phyloP scores from a whole-genome alignment of 2,888 invertebrate species.

The Coenonympha glycerion region DNA sequence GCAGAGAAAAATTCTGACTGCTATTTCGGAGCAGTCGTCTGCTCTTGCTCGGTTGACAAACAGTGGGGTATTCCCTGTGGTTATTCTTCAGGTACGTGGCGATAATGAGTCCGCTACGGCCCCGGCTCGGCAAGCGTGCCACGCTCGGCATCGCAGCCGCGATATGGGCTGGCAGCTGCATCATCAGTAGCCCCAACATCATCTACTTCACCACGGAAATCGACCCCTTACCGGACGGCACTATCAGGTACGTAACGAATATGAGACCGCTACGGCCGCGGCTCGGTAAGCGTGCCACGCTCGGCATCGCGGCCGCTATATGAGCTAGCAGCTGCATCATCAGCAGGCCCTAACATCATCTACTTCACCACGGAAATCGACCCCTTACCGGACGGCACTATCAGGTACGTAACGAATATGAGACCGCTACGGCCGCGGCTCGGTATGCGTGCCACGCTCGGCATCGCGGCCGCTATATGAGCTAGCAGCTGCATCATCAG shows the following conservation, averaged over 20 bases:
- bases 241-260: slow-evolving; percentile 79
- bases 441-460: slow-evolving; percentile 88
- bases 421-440: slow-evolving; percentile 92
- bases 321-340: slow-evolving; percentile 88
- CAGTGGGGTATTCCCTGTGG: not conserved
- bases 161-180: slow-evolving; percentile 88
- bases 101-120: slow-evolving; percentile 93
- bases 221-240: slow-evolving; percentile 65
- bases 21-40: too few relatives aligned
- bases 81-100: slow-evolving; percentile 88
- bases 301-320: slow-evolving; percentile 87
- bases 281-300: slow-evolving; percentile 88
- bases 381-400: slow-evolving; percentile 58
- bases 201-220: slow-evolving; percentile 86
- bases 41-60: too few relatives aligned
- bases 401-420: slow-evolving; percentile 84
- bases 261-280: slow-evolving; percentile 93
- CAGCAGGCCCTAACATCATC: slow-evolving; percentile 89
- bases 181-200: slow-evolving; percentile 89
- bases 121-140: slow-evolving; percentile 88
- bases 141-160: slow-evolving; percentile 88
- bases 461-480: slow-evolving; percentile 91
- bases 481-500: slow-evolving; percentile 85
- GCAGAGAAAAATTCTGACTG: too few relatives aligned
- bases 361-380: slow-evolving; percentile 85